Conservation (phyloP, 1,140 invertebrate species). For the Rhynchophorus ferrugineus region DNA sequence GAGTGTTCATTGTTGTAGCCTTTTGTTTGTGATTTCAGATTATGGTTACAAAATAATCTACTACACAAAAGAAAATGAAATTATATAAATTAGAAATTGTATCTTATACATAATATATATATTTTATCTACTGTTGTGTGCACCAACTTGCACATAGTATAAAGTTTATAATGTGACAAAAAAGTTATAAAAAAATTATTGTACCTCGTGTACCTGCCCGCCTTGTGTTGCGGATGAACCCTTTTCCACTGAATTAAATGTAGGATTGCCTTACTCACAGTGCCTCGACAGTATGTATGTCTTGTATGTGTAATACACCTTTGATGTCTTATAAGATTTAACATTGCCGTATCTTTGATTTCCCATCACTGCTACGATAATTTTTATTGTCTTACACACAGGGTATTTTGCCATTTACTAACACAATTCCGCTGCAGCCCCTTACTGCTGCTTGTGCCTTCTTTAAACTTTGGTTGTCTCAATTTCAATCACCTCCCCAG, state of each 20-base stretch:
- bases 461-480: slow-evolving; percentile 16
- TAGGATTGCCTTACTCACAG: slow-evolving; percentile 44
- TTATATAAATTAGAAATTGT: slow-evolving; percentile 37
- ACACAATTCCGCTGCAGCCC: slow-evolving; percentile 21
- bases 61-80: slow-evolving; percentile 36
- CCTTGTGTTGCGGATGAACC: slow-evolving; percentile 34
- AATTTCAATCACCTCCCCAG: no score
- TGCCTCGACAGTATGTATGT: slow-evolving; percentile 44
- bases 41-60: slow-evolving; percentile 34
- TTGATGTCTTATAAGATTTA: slow-evolving; percentile 24
- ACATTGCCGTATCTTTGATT: slow-evolving; percentile 22
- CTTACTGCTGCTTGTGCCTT: slow-evolving; percentile 38
- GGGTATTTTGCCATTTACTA: slow-evolving; percentile 36
- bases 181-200: slow-evolving; percentile 6
- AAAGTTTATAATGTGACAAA: slow-evolving; percentile 30
- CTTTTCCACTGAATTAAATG: slow-evolving; percentile 41
- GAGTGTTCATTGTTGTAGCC: slow-evolving; percentile 41
- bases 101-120: slow-evolving; percentile 39
- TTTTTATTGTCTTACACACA: slow-evolving; percentile 29
- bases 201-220: slow-evolving; percentile 27
- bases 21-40: slow-evolving; percentile 39
- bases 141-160: slow-evolving; percentile 42
- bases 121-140: slow-evolving; percentile 44
- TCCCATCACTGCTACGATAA: slow-evolving; percentile 26
- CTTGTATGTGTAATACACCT: slow-evolving; percentile 38